Conservation (phyloP, 1,140 invertebrate species). For the Drosophila virilis region DNA sequence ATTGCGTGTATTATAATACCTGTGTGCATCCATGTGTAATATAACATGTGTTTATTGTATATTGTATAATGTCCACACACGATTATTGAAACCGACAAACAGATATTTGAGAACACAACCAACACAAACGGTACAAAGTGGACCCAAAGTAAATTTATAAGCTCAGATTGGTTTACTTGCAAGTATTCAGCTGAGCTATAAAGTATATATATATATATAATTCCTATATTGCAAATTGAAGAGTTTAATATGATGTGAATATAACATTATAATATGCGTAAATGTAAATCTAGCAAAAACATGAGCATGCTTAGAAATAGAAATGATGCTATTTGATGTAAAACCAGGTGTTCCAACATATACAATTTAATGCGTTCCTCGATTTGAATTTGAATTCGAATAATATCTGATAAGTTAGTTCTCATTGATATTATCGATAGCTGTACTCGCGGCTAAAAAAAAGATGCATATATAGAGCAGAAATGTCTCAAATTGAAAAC, state of each 20-base stretch:
- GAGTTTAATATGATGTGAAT: slow-evolving; percentile 23
- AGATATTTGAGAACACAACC: slow-evolving; percentile 15
- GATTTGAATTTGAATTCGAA: slow-evolving; percentile 21
- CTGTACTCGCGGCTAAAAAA: not conserved
- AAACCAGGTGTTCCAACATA: slow-evolving; percentile 15
- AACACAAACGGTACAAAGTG: slow-evolving; percentile 14
- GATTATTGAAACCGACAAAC: not conserved
- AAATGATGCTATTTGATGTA: not conserved
- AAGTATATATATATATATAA: slow-evolving; percentile 26
- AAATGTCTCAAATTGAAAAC: slow-evolving; percentile 1
- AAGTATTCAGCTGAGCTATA: slow-evolving; percentile 14
- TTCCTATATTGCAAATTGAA: slow-evolving; percentile 37
- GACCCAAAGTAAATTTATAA: slow-evolving; percentile 14
- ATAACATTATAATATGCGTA: slow-evolving; percentile 18
- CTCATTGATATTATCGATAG: slow-evolving; percentile 12
- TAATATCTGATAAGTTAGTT: slow-evolving; percentile 15
- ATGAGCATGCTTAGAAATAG: not conserved
- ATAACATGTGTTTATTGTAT: not conserved
- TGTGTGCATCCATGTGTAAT: slow-evolving; percentile 11
- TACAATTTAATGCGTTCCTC: slow-evolving; percentile 24
- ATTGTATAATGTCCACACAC: slow-evolving; percentile 28
- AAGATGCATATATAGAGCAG: not conserved
- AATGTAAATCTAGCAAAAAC: slow-evolving; percentile 10
- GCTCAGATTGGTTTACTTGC: slow-evolving; percentile 10
- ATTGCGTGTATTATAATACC: not conserved